Conservation (phyloP, 2,888 invertebrate species). For the Cylindroiulus punctatus region DNA sequence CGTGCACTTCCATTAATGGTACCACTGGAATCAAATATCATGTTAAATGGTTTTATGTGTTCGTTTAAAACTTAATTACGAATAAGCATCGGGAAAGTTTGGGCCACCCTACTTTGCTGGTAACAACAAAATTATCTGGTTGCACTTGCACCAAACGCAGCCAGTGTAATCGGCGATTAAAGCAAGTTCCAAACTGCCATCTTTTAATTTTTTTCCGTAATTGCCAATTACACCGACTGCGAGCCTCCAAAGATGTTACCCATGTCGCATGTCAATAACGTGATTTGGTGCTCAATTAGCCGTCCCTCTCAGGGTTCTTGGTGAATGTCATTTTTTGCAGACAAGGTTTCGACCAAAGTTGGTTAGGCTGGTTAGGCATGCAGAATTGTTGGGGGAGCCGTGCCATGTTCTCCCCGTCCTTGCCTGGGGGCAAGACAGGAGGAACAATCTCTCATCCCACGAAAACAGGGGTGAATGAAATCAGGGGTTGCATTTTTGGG, state of each 20-base stretch:
- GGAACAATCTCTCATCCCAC: conserved; percentile 21
- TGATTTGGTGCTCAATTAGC: background rate
- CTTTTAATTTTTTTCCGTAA: no score
- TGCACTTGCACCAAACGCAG: no score
- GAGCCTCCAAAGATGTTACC: background rate
- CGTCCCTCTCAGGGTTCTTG: background rate
- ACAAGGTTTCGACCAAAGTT: background rate
- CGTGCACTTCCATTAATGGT: no score
- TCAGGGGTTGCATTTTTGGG: background rate
- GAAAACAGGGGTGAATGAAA: conserved; percentile 46
- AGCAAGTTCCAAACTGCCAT: no score
- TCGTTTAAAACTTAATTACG: no score
- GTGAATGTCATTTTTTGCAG: background rate
- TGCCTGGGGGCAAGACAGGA: conserved; percentile 42
- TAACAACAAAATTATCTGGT: no score
- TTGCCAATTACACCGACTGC: background rate
- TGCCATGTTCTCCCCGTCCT: conserved; percentile 46
- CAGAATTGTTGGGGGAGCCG: background rate
- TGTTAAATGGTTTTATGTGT: no score
- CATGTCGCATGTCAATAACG: background rate
- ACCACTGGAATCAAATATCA: no score
- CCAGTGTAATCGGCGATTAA: no score
- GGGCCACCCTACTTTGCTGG: no score
- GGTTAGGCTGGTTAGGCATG: conserved; percentile 23
- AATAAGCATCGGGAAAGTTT: no score